phyloP scores from a whole-genome alignment of 2,797 vertebrate genomes.

The Falco concolor region DNA sequence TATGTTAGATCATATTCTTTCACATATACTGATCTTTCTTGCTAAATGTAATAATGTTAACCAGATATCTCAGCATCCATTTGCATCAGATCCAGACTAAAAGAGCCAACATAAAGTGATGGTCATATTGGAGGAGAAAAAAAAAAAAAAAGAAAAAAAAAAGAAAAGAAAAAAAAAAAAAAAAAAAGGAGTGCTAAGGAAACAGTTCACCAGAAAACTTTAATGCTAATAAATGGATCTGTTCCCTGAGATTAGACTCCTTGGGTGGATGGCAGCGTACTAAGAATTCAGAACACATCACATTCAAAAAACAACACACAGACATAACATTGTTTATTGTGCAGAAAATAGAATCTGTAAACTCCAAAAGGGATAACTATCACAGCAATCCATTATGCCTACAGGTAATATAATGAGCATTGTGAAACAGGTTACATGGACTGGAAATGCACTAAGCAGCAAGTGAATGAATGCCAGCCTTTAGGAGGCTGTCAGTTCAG shows the following conservation, averaged over 20 bases:
- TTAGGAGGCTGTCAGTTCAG: neutral
- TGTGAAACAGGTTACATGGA: neutral
- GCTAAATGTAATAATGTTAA: neutral
- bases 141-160: neutral
- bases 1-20: neutral
- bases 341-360: neutral
- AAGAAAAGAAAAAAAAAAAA: neutral
- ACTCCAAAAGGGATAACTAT: neutral
- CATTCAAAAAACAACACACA: rapidly evolving
- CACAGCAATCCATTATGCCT: neutral
- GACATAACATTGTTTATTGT: neutral
- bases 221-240: neutral
- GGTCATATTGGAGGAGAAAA: neutral
- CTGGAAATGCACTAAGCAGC: neutral
- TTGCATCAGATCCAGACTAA: neutral
- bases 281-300: neutral
- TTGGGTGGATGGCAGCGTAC: neutral
- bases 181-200: neutral
- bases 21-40: neutral
- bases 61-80: neutral
- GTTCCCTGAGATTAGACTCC: neutral
- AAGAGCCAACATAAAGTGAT: neutral
- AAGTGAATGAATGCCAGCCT: neutral
- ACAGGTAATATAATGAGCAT: neutral
- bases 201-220: neutral